Percentiles rank a stretch among this genome's conserved stretches.
Evolutionary conservation across 30 jellyfish, hydroid and myxozoan species (phyloP).

Genomic region (Aurelia aurita complex sp. Pacific): DNA sequence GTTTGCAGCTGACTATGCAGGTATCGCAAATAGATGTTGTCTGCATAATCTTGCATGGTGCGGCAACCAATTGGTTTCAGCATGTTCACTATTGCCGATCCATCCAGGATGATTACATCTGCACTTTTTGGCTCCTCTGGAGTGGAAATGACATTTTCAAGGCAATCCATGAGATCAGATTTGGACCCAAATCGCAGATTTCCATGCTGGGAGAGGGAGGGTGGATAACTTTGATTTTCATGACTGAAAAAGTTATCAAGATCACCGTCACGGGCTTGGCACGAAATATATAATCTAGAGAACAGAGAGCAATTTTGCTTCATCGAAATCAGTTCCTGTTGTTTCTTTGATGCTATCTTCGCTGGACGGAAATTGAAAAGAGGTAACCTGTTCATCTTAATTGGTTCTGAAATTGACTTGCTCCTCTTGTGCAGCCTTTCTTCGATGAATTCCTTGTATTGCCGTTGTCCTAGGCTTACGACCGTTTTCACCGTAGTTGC

Average conservation of each 20-base stretch:
- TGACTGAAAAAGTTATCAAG: constrained; percentile 13
- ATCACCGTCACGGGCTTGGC: constrained; percentile 42
- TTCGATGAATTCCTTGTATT: constrained; percentile 28
- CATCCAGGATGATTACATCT: constrained; percentile 4
- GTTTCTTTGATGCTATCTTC: neutral
- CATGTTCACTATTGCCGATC: constrained; percentile 25
- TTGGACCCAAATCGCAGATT: constrained; percentile 1
- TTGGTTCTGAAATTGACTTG: constrained; percentile 14
- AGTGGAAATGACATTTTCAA: neutral
- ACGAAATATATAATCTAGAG: constrained; percentile 39
- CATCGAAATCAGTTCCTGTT: neutral
- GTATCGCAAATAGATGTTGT: neutral
- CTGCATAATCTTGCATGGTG: constrained; percentile 7
- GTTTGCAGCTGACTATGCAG: neutral
- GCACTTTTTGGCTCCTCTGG: neutral
- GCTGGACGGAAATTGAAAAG: constrained; percentile 13
- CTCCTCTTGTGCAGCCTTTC: constrained; percentile 15
- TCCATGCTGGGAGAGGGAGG: constrained; percentile 19
- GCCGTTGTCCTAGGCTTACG: constrained; percentile 19
- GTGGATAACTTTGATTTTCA: neutral
- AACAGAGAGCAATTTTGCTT: constrained; percentile 30
- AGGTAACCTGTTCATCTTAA: constrained; percentile 3
- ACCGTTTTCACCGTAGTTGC: neutral
- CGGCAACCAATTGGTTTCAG: neutral
- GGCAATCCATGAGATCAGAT: constrained; percentile 4